Evolutionary conservation across 2,113 vertebrate genomes (phyloP).

Genomic region (Actinemys pallida): DNA sequence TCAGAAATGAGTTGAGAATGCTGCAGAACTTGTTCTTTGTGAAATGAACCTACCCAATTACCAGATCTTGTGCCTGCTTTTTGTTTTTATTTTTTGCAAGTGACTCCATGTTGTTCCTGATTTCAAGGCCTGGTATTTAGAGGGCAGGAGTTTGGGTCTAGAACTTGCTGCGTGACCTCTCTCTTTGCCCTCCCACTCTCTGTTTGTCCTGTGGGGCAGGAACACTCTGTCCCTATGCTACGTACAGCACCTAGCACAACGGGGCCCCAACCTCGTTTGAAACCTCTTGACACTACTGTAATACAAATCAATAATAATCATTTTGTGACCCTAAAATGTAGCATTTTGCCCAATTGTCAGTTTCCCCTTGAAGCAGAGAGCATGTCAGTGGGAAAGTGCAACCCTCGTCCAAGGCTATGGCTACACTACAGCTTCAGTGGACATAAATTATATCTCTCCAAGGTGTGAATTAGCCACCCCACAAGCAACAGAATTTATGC

Average conservation of each 20-base stretch:
- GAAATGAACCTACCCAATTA: background rate
- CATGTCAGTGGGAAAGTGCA: background rate
- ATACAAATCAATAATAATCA: background rate
- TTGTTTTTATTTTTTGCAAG: background rate
- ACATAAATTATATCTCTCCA: background rate
- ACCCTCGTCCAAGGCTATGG: background rate
- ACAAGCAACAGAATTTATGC: no score
- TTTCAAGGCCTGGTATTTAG: conserved; percentile 53
- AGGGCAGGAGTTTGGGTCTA: conserved; percentile 27
- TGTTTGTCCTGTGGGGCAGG: background rate
- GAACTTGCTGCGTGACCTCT: background rate
- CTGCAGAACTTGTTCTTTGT: background rate
- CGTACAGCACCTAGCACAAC: fast-evolving
- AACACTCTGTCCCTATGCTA: fast-evolving
- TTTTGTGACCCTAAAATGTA: background rate
- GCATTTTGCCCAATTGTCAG: background rate
- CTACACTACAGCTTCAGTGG: background rate
- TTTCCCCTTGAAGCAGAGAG: fast-evolving
- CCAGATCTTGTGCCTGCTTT: fast-evolving
- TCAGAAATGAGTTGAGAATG: background rate
- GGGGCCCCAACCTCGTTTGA: background rate
- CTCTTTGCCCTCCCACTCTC: background rate
- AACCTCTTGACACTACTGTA: background rate
- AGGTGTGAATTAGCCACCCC: background rate
- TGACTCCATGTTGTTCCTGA: conserved; percentile 28